These are phyloP conservation scores for Ectropis grisescens DNA, from an alignment of 1,140 invertebrate genomes.

Conservation along the genomic window DNA sequence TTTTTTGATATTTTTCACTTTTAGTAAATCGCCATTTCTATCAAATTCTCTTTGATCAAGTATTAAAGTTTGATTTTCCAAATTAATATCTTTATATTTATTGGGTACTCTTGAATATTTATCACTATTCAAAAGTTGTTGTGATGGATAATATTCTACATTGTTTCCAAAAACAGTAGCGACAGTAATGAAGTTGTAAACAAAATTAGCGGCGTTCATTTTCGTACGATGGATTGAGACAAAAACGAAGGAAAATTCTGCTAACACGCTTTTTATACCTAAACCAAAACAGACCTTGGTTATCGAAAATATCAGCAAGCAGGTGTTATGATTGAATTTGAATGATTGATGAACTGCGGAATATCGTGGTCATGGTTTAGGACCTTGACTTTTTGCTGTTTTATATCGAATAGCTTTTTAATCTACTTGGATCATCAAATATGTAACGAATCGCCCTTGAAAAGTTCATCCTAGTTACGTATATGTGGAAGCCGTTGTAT, in stretches of 20 bases:
- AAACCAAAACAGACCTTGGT: slow-evolving; percentile 37
- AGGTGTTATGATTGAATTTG: slow-evolving; percentile 67
- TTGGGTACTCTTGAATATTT: too few relatives aligned
- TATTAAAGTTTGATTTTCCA: neutral
- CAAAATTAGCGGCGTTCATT: too few relatives aligned
- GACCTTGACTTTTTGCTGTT: slow-evolving; percentile 12
- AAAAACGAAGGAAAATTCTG: too few relatives aligned
- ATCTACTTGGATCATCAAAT: too few relatives aligned
- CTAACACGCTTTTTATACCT: slow-evolving; percentile 42
- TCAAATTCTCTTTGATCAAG: neutral
- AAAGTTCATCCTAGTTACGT: too few relatives aligned
- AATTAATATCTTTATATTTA: neutral
- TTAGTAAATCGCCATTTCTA: too few relatives aligned
- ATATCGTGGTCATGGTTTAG: slow-evolving; percentile 20
- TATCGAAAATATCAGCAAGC: slow-evolving; percentile 34
- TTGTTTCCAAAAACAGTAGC: slow-evolving; percentile 14
- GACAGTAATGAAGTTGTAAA: slow-evolving; percentile 4
- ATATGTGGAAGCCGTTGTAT: too few relatives aligned
- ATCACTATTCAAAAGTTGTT: slow-evolving; percentile 5
- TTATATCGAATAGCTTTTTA: too few relatives aligned
- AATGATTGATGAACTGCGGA: slow-evolving; percentile 43
- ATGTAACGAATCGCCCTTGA: too few relatives aligned
- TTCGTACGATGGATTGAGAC: too few relatives aligned
- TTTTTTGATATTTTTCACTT: slow-evolving; percentile 20
- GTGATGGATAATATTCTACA: slow-evolving; percentile 35